Conservation (phyloP, 2,888 invertebrate species). For the Dynastes tityus region DNA sequence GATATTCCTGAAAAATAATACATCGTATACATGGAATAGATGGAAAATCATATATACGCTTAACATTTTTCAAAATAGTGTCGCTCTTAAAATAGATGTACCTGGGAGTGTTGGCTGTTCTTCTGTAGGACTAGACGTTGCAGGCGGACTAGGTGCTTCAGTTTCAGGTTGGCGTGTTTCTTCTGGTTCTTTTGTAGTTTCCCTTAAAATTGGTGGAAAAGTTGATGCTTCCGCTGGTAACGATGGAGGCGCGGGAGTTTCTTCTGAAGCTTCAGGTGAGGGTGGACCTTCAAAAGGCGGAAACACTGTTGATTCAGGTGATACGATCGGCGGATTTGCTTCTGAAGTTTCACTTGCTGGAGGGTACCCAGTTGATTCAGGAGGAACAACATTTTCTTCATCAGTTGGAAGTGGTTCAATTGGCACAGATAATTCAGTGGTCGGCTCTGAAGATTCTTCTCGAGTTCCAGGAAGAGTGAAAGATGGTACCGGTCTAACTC, state of each 20-base stretch:
- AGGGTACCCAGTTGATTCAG: conserved; percentile 15
- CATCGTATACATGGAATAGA: background rate
- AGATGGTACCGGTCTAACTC: conserved; percentile 52
- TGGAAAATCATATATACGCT: background rate
- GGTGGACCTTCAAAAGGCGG: conserved; percentile 31
- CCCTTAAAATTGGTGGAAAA: conserved; percentile 41
- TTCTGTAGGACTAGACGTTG: conserved; percentile 54
- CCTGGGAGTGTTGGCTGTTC: conserved; percentile 28
- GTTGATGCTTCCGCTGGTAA: conserved; percentile 36
- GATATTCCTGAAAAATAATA: conserved; percentile 2
- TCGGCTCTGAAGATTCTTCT: background rate
- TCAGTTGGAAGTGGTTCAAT: background rate
- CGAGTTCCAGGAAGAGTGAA: conserved; percentile 43
- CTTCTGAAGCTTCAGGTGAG: conserved; percentile 42
- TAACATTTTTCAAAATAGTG: too few species aligned
- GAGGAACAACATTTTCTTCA: background rate
- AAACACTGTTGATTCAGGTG: conserved; percentile 38
- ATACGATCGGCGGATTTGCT: background rate
- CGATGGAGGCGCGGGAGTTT: background rate
- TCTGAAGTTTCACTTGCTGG: background rate
- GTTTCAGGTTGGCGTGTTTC: conserved; percentile 25
- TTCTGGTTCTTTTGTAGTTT: conserved; percentile 7
- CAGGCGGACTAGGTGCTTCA: conserved; percentile 51
- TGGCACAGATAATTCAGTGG: background rate
- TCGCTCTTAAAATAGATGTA: background rate